phyloP scores from a whole-genome alignment of 2,113 vertebrate genomes.

The Furnarius figulus region DNA sequence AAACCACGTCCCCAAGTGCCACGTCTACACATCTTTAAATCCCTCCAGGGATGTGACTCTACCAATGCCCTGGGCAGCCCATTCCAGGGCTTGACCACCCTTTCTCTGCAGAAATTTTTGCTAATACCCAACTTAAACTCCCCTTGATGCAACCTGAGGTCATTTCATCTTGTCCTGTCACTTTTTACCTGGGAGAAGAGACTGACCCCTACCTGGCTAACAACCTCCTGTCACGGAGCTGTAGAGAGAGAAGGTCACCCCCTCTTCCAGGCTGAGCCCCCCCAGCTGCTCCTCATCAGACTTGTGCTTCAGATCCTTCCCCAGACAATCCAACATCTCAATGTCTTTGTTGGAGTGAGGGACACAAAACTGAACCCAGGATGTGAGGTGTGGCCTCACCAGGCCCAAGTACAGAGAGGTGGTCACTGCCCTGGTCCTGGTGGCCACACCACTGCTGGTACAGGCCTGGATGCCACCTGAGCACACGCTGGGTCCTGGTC shows the following conservation, averaged over 20 bases:
- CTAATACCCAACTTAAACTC: background rate
- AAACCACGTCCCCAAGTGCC: background rate
- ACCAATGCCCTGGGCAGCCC: background rate
- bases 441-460: background rate
- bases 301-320: background rate
- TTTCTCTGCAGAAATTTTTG: background rate
- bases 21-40: background rate
- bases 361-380: background rate
- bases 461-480: background rate
- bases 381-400: fast-evolving
- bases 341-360: background rate
- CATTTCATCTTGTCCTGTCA: fast-evolving
- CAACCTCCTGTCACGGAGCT: background rate
- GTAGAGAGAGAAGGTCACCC: fast-evolving
- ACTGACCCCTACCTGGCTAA: fast-evolving
- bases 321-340: background rate
- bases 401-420: background rate
- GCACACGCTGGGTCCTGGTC: background rate
- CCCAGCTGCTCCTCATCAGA: background rate
- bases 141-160: background rate
- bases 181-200: background rate
- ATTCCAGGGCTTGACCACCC: background rate
- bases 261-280: background rate
- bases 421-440: background rate
- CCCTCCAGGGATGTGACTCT: background rate